Percentiles rank a stretch among this genome's conserved stretches.
These are phyloP conservation scores for Drosophila buzzatii DNA, from an alignment of 2,888 invertebrate species.

Conservation along the genomic window DNA sequence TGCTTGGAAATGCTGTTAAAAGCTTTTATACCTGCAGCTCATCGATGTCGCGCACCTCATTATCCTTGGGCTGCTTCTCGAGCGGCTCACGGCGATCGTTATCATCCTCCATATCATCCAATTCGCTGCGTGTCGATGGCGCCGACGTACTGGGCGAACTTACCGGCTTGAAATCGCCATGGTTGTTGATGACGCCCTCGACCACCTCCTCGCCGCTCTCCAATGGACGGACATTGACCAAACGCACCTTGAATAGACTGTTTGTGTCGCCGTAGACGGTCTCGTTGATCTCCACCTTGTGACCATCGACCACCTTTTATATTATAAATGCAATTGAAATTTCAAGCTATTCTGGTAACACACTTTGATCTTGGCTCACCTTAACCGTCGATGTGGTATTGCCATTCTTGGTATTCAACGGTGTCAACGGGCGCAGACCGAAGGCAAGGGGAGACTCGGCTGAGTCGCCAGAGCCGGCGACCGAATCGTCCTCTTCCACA, in stretches of 20 bases:
- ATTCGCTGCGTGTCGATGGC: constrained; percentile 43
- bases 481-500: constrained; percentile 42
- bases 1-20: constrained; percentile 34
- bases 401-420: constrained; percentile 75
- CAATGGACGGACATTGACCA: constrained; percentile 86
- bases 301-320: constrained; percentile 86
- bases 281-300: constrained; percentile 87
- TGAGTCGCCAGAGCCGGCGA: constrained; percentile 32
- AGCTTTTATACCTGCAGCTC: constrained; percentile 83
- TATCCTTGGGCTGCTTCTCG: constrained; percentile 74
- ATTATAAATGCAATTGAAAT: constrained; percentile 1
- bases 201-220: constrained; percentile 81
- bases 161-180: constrained; percentile 37
- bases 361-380: constrained; percentile 63
- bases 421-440: constrained; percentile 41
- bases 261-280: constrained; percentile 86
- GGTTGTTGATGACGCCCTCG: constrained; percentile 57
- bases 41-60: constrained; percentile 83
- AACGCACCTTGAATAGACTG: constrained; percentile 85
- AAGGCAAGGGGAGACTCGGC: constrained; percentile 46
- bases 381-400: constrained; percentile 85
- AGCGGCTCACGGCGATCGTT: constrained; percentile 73
- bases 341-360: neutral
- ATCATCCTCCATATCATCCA: constrained; percentile 71
- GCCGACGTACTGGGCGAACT: constrained; percentile 51